Percentiles rank a stretch among this genome's conserved stretches.
These are phyloP conservation scores for Orchestia grillus DNA, from an alignment of 1,140 invertebrate genomes.

Conservation along the genomic window DNA sequence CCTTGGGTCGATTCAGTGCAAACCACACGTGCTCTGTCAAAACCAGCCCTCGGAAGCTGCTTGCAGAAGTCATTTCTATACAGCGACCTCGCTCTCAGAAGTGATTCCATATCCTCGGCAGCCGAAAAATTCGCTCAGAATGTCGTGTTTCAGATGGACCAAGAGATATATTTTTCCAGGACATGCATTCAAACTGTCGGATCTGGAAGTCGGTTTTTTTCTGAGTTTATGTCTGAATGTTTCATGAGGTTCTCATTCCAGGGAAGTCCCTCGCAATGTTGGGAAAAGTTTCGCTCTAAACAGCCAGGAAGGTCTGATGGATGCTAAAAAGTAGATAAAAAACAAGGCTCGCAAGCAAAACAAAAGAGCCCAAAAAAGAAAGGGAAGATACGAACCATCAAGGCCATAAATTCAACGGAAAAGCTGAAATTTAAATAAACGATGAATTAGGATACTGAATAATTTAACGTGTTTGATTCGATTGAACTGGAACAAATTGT, in stretches of 20 bases:
- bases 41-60: neutral
- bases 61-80: neutral
- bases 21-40: neutral
- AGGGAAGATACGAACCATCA: neutral
- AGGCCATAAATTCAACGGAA: neutral
- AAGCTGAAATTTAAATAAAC: neutral
- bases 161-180: slow-evolving; percentile 8
- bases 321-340: neutral
- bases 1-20: neutral
- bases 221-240: neutral
- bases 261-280: neutral
- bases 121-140: slow-evolving; percentile 16
- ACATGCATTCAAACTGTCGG: slow-evolving; percentile 17
- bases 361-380: neutral
- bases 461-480: no score
- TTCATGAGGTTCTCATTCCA: slow-evolving; percentile 24
- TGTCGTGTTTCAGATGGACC: slow-evolving; percentile 13
- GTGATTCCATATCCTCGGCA: neutral
- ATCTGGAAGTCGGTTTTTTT: neutral
- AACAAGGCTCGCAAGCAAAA: neutral
- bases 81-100: neutral
- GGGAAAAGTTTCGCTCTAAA: neutral
- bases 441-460: no score
- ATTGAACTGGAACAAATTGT: neutral
- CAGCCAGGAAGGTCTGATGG: neutral